Evolutionary conservation across 2,797 vertebrate species (phyloP), one percentile per base, ranked within the genome.

Genomic region (Chrysolophus pictus): DNA sequence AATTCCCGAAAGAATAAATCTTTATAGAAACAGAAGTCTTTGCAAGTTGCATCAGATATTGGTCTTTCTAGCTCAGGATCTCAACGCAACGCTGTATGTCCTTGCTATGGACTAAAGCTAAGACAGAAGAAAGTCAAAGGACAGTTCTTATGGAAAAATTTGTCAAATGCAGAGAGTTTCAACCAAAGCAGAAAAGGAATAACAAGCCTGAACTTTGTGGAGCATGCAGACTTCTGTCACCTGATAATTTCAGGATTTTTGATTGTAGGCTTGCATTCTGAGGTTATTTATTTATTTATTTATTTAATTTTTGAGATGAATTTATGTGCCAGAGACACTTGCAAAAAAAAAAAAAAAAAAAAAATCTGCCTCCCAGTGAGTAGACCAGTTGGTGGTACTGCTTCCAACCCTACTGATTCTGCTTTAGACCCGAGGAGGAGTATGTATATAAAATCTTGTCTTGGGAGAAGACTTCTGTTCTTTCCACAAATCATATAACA

Each of bases 131-230:
- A 11, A 6, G n/a, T 77, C 24, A 60, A 28, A 29, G 60, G 14
- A 7, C 22, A 37, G 22, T 62, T 18, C 22, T 41, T 49, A 8
- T 13, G 41, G 18, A 84, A 84, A 51, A 3, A 4, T 77, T 19
- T 42, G 26, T 53, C 0, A 0, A 58, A 26, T 31, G 29, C 14
- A 26, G 23, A 21, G 41, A 65, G 10, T 56, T 84, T 81, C n/a
- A 69, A 1, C 24, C 14, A 56, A 58, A 59, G n/a, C 4, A 2
- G 3, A 4, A 10, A 55, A 29, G 11, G n/a, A 81, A 41, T 41
- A 65, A 77, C 71, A 59, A 59, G 28, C 6, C 17, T n/a, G 41
- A 37, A 11, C 5, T 5, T 6, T 58, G 6, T 18, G 59, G 29
- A 68, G 11, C 22, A 6, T 19, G 15, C 59, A 29, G 53, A 55